phyloP scores from a whole-genome alignment of 1,140 invertebrate species.

The Eciton burchellii region DNA sequence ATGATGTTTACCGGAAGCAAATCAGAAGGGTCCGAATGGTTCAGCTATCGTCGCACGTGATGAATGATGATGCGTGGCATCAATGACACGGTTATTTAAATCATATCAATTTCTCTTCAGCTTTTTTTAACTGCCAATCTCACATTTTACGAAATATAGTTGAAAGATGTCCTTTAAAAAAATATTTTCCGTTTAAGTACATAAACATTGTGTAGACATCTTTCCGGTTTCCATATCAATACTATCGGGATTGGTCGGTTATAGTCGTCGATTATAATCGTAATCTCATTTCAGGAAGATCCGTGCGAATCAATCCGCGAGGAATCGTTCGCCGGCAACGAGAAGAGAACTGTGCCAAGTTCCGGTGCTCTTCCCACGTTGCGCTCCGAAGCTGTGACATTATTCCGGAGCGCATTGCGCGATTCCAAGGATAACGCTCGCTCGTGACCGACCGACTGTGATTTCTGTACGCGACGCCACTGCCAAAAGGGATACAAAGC shows the following conservation, averaged over 20 bases:
- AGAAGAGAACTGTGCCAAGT: slow-evolving; percentile 65
- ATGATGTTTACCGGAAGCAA: background rate
- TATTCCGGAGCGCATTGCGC: slow-evolving; percentile 12
- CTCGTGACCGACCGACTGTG: slow-evolving; percentile 31
- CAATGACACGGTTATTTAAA: slow-evolving; percentile 20
- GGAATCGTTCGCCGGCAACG: slow-evolving; percentile 25
- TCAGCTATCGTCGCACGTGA: background rate
- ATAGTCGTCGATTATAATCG: background rate
- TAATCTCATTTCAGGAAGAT: slow-evolving; percentile 64
- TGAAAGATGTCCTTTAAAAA: background rate
- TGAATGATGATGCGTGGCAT: background rate
- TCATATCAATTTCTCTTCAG: background rate
- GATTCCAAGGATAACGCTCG: slow-evolving; percentile 20
- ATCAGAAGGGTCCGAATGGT: background rate
- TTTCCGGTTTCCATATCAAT: background rate
- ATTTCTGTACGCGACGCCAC: slow-evolving; percentile 62
- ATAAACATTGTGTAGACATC: background rate
- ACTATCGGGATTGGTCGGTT: background rate
- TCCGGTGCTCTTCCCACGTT: slow-evolving; percentile 47
- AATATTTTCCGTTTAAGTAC: background rate
- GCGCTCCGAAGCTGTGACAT: slow-evolving; percentile 27
- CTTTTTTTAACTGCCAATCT: background rate
- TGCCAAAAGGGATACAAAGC: slow-evolving; percentile 63
- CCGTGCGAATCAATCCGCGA: slow-evolving; percentile 48
- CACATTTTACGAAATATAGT: too few relatives aligned